Base-by-base conservation (phyloP, 2,113 vertebrate species). In the Trachemys scripta region DNA sequence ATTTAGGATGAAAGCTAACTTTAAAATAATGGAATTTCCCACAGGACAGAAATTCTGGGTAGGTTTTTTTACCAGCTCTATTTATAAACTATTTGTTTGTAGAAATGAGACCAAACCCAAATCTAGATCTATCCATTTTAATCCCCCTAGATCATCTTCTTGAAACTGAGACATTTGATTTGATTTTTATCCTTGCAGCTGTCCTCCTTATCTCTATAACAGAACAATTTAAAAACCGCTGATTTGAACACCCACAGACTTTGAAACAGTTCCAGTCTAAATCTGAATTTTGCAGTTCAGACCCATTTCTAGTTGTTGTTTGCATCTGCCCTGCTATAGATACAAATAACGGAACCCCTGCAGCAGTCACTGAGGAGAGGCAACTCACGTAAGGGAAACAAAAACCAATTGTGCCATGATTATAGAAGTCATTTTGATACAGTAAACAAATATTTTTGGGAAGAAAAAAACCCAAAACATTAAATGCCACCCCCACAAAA, bases 341-440 rank as follows among this genome's bases (percentile, higher is more conserved):
- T 6, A 82, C 84, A 97, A 96, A 97, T 92, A 96, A 88, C 88
- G 80, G 82, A 96, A 1, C 79, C 93, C 91, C 94, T 96, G 88
- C 89, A 95, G 93, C 92, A 95, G 83, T 97, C 95, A 0, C 62
- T 0, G 78, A 93, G 62, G 51, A 10, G 10, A 57, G 56, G 56
- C 4, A 4, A 57, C 24, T 57, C 56, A 25, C 56, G 2, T 57
- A 27, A 27, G 56, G 56, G 24, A 57, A 25, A 57, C 56, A 57
- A 57, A 57, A 57, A 25, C 56, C 56, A 94, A 90, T 62, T 0
- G 78, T 91, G 91, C 94, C 90, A 76, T 82, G 97, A 96, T 96
- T 95, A 96, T 82, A n/a, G 62, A 69, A 69, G 12, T 69, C 62
- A 69, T n/a, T 69, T 69, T 69, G 62, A 69, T 69, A 35, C 92